A percentile compares a stretch with the other conserved stretches of the same genome.
These are phyloP conservation scores for Apoda limacodes DNA, from an alignment of 2,888 invertebrate genomes.

Conservation along the genomic window DNA sequence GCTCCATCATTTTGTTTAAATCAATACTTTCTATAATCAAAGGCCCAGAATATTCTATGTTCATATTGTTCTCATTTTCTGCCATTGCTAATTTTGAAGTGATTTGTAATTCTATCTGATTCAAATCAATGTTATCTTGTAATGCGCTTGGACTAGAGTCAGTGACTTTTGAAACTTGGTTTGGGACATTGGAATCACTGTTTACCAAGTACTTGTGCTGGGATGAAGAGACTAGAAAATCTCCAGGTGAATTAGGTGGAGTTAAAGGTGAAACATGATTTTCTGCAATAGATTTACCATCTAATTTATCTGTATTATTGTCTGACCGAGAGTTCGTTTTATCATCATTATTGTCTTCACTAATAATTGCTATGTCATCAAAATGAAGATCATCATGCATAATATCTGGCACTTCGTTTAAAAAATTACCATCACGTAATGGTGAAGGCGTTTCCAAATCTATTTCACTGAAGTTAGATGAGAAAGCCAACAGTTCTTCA, in stretches of 20 bases:
- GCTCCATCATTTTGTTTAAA: conserved; percentile 28
- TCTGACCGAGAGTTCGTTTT: conserved; percentile 28
- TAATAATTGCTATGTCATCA: conserved; percentile 37
- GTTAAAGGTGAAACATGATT: conserved; percentile 49
- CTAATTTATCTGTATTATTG: conserved; percentile 32
- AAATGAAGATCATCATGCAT: conserved; percentile 41
- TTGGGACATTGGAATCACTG: conserved; percentile 34
- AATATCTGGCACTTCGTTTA: conserved; percentile 61
- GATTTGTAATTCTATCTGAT: conserved; percentile 58
- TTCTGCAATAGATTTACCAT: conserved; percentile 42
- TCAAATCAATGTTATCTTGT: conserved; percentile 43
- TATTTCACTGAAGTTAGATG: conserved; percentile 65
- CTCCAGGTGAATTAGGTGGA: conserved; percentile 58
- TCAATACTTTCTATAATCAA: conserved; percentile 43
- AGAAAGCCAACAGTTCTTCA: conserved; percentile 62
- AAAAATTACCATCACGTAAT: conserved; percentile 51
- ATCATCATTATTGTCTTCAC: conserved; percentile 31
- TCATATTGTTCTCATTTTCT: conserved; percentile 64
- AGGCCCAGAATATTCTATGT: conserved; percentile 61
- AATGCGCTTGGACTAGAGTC: conserved; percentile 24
- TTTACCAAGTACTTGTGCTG: conserved; percentile 51
- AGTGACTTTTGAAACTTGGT: conserved; percentile 2
- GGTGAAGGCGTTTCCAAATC: conserved; percentile 61
- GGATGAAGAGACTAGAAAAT: conserved; percentile 40
- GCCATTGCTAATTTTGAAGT: conserved; percentile 61